Evolutionary conservation across 2,113 vertebrate genomes (phyloP).

Genomic region (Onychostruthus taczanowskii): DNA sequence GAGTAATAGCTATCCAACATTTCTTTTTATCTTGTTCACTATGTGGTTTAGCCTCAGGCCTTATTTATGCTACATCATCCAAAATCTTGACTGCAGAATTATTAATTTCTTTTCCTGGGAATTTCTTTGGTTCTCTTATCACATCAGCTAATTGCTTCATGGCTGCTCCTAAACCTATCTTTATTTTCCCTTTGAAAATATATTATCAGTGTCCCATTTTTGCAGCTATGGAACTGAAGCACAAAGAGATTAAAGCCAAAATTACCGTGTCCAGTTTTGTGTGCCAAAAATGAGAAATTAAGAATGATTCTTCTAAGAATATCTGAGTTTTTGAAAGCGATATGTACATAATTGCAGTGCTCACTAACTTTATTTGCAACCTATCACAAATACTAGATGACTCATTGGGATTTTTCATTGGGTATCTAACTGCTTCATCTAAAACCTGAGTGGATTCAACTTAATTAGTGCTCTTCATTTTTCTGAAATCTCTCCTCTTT

Average conservation of each 20-base stretch:
- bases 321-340: neutral
- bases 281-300: neutral
- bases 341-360: neutral
- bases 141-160: slow-evolving; percentile 6
- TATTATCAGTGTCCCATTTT: neutral
- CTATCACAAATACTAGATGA: neutral
- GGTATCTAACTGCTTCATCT: neutral
- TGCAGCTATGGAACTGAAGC: neutral
- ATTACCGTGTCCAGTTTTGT: neutral
- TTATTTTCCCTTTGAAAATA: neutral
- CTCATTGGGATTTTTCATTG: neutral
- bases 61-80: slow-evolving; percentile 29
- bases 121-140: slow-evolving; percentile 39
- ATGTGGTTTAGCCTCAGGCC: slow-evolving; percentile 10
- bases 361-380: neutral
- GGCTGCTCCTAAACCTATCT: neutral
- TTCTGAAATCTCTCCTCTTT: neutral
- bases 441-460: neutral
- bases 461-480: neutral
- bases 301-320: neutral
- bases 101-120: slow-evolving; percentile 9
- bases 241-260: neutral
- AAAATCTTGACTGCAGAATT: slow-evolving; percentile 16
- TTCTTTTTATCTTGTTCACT: slow-evolving; percentile 36
- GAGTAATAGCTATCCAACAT: neutral